Base-by-base conservation (phyloP, 1,140 invertebrate genomes). In the Penaeus vannamei region DNA sequence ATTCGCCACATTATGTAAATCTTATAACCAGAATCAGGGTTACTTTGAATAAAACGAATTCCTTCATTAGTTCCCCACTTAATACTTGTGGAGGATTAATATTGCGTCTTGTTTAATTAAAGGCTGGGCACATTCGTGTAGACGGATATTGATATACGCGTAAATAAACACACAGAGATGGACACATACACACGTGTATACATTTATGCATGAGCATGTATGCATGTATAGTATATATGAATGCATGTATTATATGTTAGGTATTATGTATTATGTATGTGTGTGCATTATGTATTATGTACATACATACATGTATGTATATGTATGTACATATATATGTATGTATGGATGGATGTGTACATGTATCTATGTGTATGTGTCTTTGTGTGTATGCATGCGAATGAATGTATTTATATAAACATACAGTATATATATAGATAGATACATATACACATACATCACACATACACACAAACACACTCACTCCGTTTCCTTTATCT, bases 131-230 rank as follows among this genome's bases (percentile, higher is more conserved):
- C 14, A 59, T 29, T 53, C 14, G 4, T 26, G 59, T 0, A 5
- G n/a, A 53, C 8, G 42, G n/a, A 81, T 23, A 81, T 42, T 53
- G 29, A 81, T 26, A 60, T 53, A 53, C 32, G 60, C 79, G 42
- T 46, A 53, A 1, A 81, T 1, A 42, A 29, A 22, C 22, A 19
- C 46, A 81, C 46, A 81, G 53, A 32, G 46, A 83, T 59, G 61
- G n/a, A 64, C 82, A 84, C 61, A 84, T 29, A 84, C 82, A 84
- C 26, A 76, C 36, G 32, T 36, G 7, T 4, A 76, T 26, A 76
- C 17, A 81, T 46, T 19, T 42, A 81, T 22, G 59, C 19, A 26
- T 14, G 23, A 22, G 32, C 32, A 46, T 81, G 20, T 59, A 81
- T 81, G 20, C 14, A 81, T 81, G 8, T 81, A 81, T 81, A 8